phyloP scores from a whole-genome alignment of 1,140 invertebrate species.

The Branchinecta lynchi region DNA sequence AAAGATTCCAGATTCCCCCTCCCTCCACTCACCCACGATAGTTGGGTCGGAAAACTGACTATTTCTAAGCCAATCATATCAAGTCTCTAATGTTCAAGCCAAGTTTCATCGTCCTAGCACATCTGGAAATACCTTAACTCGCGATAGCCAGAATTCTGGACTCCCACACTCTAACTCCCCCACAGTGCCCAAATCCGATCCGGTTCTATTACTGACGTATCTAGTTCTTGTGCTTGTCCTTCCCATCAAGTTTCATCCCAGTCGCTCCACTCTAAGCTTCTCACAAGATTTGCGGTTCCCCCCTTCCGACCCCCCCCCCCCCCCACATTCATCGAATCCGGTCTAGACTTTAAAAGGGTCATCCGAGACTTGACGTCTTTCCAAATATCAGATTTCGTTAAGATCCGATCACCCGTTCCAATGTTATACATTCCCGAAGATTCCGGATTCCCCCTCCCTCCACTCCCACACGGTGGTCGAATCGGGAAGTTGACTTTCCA shows the following conservation, averaged over 20 bases:
- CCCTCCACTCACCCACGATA: background rate
- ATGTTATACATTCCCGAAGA: too few relatives aligned
- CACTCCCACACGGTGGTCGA: too few relatives aligned
- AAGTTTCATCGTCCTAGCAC: too few relatives aligned
- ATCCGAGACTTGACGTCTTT: background rate
- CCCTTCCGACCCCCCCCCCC: background rate
- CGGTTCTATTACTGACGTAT: background rate
- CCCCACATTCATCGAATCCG: slow-evolving; percentile 8
- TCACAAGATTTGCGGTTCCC: background rate
- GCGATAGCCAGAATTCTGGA: too few relatives aligned
- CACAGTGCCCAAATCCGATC: background rate
- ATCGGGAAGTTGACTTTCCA: too few relatives aligned
- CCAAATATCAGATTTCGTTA: slow-evolving; percentile 7
- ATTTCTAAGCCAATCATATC: too few relatives aligned
- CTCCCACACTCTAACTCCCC: too few relatives aligned
- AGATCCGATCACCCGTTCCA: slow-evolving; percentile 8
- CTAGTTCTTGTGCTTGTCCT: background rate
- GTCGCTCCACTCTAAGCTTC: slow-evolving; percentile 2
- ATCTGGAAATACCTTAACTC: too few relatives aligned
- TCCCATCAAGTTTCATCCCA: slow-evolving; percentile 8
- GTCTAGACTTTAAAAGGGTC: background rate
- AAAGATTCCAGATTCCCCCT: background rate
- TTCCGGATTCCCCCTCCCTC: too few relatives aligned
- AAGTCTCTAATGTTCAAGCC: too few relatives aligned
- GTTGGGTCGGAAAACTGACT: too few relatives aligned